These are phyloP conservation scores for Ondatra zibethicus DNA, from an alignment of 2,113 vertebrate species.

Conservation along the genomic window DNA sequence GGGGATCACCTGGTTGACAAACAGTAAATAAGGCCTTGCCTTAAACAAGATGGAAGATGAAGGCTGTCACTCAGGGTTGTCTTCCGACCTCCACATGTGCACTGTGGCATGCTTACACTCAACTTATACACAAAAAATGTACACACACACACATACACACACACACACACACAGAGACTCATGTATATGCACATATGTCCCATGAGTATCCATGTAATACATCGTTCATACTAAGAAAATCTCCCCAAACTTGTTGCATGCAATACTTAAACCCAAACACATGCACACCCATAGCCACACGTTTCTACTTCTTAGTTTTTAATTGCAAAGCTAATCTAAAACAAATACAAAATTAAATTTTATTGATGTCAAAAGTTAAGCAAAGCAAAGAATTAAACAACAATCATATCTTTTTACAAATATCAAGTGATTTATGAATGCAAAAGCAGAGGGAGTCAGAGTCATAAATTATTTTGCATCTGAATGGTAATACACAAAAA, in stretches of 20 bases:
- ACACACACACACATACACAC: not conserved
- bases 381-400: slow-evolving; percentile 61
- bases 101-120: not conserved
- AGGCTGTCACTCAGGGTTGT: not conserved
- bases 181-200: not conserved
- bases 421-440: slow-evolving; percentile 67
- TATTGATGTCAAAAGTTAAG: slow-evolving; percentile 59
- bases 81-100: not conserved
- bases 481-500: slow-evolving; percentile 60
- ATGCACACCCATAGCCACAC: not conserved
- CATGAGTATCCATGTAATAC: too few species aligned
- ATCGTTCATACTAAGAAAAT: not conserved
- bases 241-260: too few species aligned
- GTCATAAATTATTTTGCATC: slow-evolving; percentile 67
- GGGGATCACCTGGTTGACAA: not conserved
- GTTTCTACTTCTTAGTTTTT: not conserved
- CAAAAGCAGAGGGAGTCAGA: slow-evolving; percentile 50
- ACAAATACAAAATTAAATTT: slow-evolving; percentile 11
- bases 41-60: not conserved
- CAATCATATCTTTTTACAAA: slow-evolving; percentile 56
- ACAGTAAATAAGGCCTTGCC: not conserved
- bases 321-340: slow-evolving; percentile 44
- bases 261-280: not conserved
- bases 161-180: not conserved
- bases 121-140: not conserved